Evolutionary conservation across 2,797 vertebrate genomes (phyloP).

Genomic region (Fringilla coelebs): DNA sequence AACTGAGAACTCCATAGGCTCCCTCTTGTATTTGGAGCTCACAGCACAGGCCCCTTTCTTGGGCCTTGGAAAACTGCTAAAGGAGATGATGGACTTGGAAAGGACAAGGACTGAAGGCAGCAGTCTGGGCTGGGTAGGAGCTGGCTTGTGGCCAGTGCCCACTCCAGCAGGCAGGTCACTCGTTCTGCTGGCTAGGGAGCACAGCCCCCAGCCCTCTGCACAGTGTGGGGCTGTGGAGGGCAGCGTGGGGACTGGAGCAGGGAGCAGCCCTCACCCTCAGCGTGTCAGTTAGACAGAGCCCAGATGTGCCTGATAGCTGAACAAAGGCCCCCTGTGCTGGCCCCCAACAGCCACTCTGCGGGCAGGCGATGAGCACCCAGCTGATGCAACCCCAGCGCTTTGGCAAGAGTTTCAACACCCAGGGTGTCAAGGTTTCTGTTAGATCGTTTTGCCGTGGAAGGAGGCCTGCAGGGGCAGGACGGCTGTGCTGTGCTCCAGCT

Average conservation of each 20-base stretch:
- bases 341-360: not conserved
- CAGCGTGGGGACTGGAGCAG: not conserved
- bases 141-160: rapidly evolving
- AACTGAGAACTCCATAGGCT: not conserved
- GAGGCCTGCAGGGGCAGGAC: not conserved
- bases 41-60: not conserved
- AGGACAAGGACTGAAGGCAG: not conserved
- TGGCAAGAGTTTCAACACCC: not conserved
- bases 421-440: not conserved
- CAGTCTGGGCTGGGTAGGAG: not conserved
- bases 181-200: rapidly evolving
- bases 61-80: not conserved
- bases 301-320: not conserved
- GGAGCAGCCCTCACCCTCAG: not conserved
- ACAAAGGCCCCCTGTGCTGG: not conserved
- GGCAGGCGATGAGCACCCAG: not conserved
- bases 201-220: not conserved
- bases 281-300: not conserved
- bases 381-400: slow-evolving; percentile 2
- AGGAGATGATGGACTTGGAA: rapidly evolving
- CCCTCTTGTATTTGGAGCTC: not conserved
- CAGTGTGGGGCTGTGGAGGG: too few relatives aligned
- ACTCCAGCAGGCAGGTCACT: too few relatives aligned
- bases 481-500: rapidly evolving
- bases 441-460: rapidly evolving